A percentile compares a stretch with the other conserved stretches of the same genome.
These are phyloP conservation scores for Dendroctonus valens DNA, from an alignment of 1,140 invertebrate species.

Conservation along the genomic window DNA sequence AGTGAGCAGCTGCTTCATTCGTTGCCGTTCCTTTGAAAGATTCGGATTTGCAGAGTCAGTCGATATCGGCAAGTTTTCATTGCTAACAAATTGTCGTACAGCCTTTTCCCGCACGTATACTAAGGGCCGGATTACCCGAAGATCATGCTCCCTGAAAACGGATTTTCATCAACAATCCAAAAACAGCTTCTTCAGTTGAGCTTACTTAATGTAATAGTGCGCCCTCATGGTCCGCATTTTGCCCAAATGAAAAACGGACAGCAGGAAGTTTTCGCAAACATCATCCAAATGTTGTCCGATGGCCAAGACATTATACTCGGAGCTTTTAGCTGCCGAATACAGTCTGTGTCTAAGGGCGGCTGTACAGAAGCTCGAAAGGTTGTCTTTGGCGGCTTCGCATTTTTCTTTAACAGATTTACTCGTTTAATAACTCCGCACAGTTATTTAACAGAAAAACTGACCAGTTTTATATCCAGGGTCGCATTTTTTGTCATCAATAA, in stretches of 20 bases:
- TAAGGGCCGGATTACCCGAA: conserved; percentile 84
- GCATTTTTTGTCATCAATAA: conserved; percentile 61
- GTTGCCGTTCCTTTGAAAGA: conserved; percentile 60
- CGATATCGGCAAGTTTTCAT: conserved; percentile 65
- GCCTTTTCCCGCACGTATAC: conserved; percentile 81
- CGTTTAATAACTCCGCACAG: too few species aligned
- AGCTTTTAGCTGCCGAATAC: conserved; percentile 70
- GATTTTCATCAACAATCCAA: neutral
- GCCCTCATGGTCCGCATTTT: conserved; percentile 79
- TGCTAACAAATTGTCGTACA: conserved; percentile 66
- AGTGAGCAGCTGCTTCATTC: conserved; percentile 69
- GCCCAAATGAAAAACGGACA: conserved; percentile 80
- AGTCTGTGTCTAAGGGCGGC: conserved; percentile 54
- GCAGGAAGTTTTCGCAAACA: conserved; percentile 78
- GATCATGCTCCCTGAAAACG: conserved; percentile 67
- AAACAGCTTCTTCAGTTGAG: neutral
- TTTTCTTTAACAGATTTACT: conserved; percentile 36
- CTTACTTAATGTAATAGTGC: conserved; percentile 68
- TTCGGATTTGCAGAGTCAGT: conserved; percentile 56
- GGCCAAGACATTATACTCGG: conserved; percentile 82
- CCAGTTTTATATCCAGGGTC: conserved; percentile 38
- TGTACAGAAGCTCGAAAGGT: conserved; percentile 40
- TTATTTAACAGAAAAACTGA: conserved; percentile 13
- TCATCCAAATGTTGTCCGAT: conserved; percentile 87
- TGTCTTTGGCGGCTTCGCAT: conserved; percentile 38